Evolutionary conservation across 2,888 invertebrate genomes (phyloP).

Genomic region (Oasisia sp.): DNA sequence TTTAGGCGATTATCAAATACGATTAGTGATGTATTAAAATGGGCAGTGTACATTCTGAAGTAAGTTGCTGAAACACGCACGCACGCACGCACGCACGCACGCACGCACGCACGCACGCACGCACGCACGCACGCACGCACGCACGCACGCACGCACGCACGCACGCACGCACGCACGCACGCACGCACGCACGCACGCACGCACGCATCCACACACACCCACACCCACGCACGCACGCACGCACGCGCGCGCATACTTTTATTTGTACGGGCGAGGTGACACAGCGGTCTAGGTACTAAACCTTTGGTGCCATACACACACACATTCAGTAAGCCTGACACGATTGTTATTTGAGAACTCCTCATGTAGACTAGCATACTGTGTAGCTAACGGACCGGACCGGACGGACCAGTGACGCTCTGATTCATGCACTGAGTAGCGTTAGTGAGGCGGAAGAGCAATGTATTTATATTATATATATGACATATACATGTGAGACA

Average conservation of each 20-base stretch:
- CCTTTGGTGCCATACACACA: background rate
- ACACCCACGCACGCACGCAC: slow-evolving; percentile 32
- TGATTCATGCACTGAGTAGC: background rate
- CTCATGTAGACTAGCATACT: too few relatives aligned
- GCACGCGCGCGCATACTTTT: slow-evolving; percentile 30
- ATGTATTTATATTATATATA: background rate
- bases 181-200: too few relatives aligned
- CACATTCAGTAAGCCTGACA: background rate
- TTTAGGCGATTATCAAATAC: background rate
- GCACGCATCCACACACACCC: slow-evolving; percentile 32
- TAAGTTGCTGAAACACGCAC: too few relatives aligned
- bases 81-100: too few relatives aligned
- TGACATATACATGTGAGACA: background rate
- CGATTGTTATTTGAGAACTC: background rate
- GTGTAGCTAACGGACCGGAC: background rate
- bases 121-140: too few relatives aligned
- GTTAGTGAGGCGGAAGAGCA: background rate
- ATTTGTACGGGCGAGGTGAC: background rate
- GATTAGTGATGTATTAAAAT: background rate
- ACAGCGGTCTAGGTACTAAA: background rate
- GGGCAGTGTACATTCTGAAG: too few relatives aligned
- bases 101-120: too few relatives aligned
- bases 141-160: too few relatives aligned
- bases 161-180: too few relatives aligned
- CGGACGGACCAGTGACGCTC: background rate